Percentiles rank a stretch among this genome's conserved stretches.
Conservation (phyloP, 2,888 invertebrate species). For the Beris chalybata region DNA sequence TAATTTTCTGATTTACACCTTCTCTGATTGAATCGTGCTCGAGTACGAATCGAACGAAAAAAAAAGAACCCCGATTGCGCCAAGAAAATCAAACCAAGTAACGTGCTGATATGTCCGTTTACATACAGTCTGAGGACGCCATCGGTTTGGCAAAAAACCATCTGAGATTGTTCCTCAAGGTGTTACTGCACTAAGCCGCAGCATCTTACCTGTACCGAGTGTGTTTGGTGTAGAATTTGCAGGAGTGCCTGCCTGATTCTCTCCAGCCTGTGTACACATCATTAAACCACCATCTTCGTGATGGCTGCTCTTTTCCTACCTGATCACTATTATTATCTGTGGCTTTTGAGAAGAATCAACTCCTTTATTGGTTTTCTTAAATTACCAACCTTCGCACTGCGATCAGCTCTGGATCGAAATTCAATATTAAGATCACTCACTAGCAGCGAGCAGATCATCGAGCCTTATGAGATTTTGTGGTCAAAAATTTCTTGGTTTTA, state of each 20-base stretch:
- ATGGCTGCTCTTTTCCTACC: slow-evolving; percentile 26
- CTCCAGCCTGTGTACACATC: slow-evolving; percentile 29
- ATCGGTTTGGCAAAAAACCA: background rate
- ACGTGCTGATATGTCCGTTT: background rate
- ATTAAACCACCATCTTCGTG: slow-evolving; percentile 29
- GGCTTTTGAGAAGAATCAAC: slow-evolving; percentile 29
- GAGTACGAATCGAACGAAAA: slow-evolving; percentile 17
- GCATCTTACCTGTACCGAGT: slow-evolving; percentile 13
- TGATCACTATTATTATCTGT: slow-evolving; percentile 32
- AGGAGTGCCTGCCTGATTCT: slow-evolving; percentile 19
- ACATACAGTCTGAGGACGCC: background rate
- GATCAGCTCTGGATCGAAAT: slow-evolving; percentile 19
- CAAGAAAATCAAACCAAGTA: background rate
- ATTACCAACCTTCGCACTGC: slow-evolving; percentile 29
- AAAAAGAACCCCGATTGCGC: background rate
- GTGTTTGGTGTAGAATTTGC: slow-evolving; percentile 14
- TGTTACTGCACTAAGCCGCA: slow-evolving; percentile 8
- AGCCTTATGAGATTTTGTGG: slow-evolving; percentile 24
- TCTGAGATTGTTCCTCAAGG: slow-evolving; percentile 4
- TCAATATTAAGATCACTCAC: slow-evolving; percentile 25
- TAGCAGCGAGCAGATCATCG: slow-evolving; percentile 7
- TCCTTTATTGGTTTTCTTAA: slow-evolving; percentile 32
- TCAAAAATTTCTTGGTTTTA: slow-evolving; percentile 2
- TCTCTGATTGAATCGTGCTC: slow-evolving; percentile 31
- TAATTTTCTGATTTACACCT: slow-evolving; percentile 35